phyloP scores from a whole-genome alignment of 2,113 vertebrate species.

The Corythaeola cristata region DNA sequence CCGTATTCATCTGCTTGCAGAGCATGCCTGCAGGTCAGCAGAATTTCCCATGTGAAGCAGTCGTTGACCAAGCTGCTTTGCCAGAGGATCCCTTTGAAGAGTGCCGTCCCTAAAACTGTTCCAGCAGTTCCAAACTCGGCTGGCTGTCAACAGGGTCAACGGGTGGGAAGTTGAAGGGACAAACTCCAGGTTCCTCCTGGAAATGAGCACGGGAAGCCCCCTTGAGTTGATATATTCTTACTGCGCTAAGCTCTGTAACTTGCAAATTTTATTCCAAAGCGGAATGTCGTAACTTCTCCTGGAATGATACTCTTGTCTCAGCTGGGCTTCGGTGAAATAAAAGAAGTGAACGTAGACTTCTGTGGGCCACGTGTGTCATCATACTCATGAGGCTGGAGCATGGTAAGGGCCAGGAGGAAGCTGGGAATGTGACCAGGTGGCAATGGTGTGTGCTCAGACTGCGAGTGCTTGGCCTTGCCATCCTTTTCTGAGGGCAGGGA shows the following conservation, averaged over 20 bases:
- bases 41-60: background rate
- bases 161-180: background rate
- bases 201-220: background rate
- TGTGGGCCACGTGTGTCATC: background rate
- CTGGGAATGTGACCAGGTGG: too few species aligned
- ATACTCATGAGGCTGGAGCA: background rate
- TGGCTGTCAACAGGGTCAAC: background rate
- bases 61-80: accelerated
- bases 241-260: background rate
- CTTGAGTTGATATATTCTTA: background rate
- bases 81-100: background rate
- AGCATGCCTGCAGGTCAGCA: background rate
- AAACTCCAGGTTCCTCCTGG: background rate
- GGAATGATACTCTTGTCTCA: background rate
- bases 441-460: background rate
- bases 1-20: background rate
- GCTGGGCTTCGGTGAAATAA: background rate
- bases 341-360: background rate
- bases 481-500: background rate
- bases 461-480: accelerated
- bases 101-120: background rate
- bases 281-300: background rate
- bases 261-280: background rate
- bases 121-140: background rate
- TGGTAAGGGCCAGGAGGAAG: background rate